Base-by-base conservation (phyloP, 2,888 invertebrate genomes). In the Pseudococcus jackbeardsleyi region DNA sequence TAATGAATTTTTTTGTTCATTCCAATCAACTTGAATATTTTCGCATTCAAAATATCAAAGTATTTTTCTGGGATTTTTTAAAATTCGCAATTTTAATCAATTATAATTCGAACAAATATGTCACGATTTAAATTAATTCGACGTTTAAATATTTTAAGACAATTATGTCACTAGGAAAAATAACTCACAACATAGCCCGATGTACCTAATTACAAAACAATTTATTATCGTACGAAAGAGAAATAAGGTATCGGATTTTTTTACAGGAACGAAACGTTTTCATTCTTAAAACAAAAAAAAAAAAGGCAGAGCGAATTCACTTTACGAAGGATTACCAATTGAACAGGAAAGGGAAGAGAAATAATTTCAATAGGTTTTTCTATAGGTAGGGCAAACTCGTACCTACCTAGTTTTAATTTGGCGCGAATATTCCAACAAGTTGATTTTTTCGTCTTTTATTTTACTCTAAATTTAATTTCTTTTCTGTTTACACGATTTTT, bases 221-320 rank as follows among this genome's bases (percentile, higher is more conserved):
- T 72, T 72, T 33, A 72, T 72, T 72, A 72, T 33, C 26, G 72
- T 72, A 72, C 6, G 17, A 72, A 33, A 72, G 33, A 33, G n/a
- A 19, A 59, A 59, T 19, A 22, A 64, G 22, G 8, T 2, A 64
- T 64, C 22, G 22, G n/a, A 1, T 22, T 64, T 22, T 64, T 64
- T 59, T 4, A 22, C 19, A 22, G 64, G 22, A 59, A 64, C 22
- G 22, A 64, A 22, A 64, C 11, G 68, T 68, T 68, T 11, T 42
- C 9, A 8, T 42, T 42, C 42, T 33, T 33, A 2, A 3, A 3
- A n/a, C n/a, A 42, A 42, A 42, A 33, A 33, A 26, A 72, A 12
- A 33, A 39, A 0, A 33, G 0, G 22, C 4, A 26, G 11, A 19
- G 17, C 33, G 33, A 72, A 33, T 72, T 33, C 33, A 72, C 9